phyloP scores from a whole-genome alignment of 2,113 vertebrate species.

The Halichoerus grypus region DNA sequence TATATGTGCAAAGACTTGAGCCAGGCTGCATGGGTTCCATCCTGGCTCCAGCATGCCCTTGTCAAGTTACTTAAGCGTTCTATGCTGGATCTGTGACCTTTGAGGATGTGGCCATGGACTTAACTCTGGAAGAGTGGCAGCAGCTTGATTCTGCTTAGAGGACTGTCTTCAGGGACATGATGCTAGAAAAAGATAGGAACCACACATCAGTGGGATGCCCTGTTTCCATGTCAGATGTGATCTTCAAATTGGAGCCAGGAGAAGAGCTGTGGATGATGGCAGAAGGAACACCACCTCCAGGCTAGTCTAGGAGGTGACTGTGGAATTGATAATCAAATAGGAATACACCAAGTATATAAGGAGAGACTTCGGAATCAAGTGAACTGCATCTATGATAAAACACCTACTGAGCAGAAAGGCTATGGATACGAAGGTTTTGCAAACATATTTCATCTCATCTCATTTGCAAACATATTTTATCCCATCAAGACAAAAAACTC shows the following conservation, averaged over 20 bases:
- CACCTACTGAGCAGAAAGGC: not conserved
- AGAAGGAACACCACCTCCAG: not conserved
- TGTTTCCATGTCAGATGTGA: not conserved
- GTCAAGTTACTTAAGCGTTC: not conserved
- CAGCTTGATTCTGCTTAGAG: not conserved
- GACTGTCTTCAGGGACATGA: not conserved
- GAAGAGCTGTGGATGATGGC: not conserved
- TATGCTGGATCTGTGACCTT: not conserved
- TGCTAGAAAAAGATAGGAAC: not conserved
- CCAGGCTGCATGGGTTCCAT: not conserved
- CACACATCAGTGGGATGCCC: not conserved
- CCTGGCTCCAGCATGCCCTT: not conserved
- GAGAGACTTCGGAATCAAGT: not conserved
- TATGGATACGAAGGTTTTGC: not conserved
- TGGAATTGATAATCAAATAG: not conserved
- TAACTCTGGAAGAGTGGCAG: not conserved
- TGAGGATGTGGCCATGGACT: not conserved
- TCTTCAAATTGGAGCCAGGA: not conserved
- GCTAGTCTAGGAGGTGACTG: not conserved
- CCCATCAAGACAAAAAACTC: not conserved
- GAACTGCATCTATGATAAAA: not conserved
- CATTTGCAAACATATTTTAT: not conserved
- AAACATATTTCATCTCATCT: not conserved
- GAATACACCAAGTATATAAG: not conserved
- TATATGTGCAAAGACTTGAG: not conserved